Conservation (phyloP, 2,797 vertebrate species). For the Cossypha caffra region DNA sequence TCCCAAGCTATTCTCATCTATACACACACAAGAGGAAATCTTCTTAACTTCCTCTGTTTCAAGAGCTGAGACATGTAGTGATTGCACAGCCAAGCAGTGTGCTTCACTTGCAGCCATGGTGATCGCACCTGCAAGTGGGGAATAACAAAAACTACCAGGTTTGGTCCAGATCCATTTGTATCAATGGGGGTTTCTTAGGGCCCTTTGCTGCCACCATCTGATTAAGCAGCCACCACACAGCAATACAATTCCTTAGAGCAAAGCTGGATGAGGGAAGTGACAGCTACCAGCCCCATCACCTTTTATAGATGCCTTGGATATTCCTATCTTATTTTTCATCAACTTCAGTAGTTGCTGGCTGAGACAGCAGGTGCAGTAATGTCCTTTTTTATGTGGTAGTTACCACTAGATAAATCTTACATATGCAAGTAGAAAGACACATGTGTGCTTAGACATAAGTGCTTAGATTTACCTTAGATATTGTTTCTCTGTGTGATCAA, state of each 20-base stretch:
- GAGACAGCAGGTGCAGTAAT: not conserved
- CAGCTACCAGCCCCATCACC: not conserved
- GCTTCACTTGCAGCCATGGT: not conserved
- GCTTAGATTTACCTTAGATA: not conserved
- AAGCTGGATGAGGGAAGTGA: not conserved
- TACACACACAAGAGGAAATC: not conserved
- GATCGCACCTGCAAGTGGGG: rapidly evolving
- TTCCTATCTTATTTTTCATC: not conserved
- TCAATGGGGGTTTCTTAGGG: not conserved
- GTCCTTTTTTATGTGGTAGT: not conserved
- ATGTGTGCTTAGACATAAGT: not conserved
- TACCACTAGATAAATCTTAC: not conserved
- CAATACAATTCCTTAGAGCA: not conserved
- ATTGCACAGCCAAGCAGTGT: not conserved
- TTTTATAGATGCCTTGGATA: not conserved
- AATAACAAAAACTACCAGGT: not conserved
- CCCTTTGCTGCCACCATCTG: not conserved
- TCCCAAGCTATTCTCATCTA: not conserved
- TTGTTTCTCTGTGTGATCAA: not conserved
- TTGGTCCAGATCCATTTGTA: not conserved
- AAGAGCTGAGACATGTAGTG: not conserved
- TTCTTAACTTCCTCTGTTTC: not conserved
- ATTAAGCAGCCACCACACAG: not conserved
- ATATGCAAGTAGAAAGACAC: not conserved
- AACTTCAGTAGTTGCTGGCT: not conserved